Evolutionary conservation across 2,113 vertebrate genomes (phyloP), one percentile per base, ranked within the genome.

Genomic region (Jaculus jaculus): DNA sequence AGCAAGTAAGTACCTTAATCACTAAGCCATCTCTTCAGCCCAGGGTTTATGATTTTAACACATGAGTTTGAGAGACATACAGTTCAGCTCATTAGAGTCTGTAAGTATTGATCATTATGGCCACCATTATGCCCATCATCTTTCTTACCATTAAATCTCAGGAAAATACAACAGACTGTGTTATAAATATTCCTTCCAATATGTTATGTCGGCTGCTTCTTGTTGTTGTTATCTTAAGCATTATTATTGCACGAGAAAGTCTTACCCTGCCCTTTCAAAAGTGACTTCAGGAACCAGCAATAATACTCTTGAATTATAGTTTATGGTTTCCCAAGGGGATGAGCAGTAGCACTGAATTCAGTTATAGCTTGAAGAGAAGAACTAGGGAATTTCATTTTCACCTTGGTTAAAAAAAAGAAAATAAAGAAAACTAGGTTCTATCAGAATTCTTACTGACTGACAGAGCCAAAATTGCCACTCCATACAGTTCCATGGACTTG

Each of bases 311-410:
- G n/a, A 91, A 20, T 91, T 16, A 42, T 26, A 69, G 13, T 63
- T 85, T 42, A n/a, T 58, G 60, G 4, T 83, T 82, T 91, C 23
- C 23, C 21, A 75, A 17, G 7, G 69, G 54, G 34, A 85, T 20
- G 85, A n/a, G 47, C 72, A 72, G 69, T 58, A 73, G 61, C 37
- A 78, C 17, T 24, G 63, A 74, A 84, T n/a, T 88, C 58, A 88
- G 63, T 75, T 60, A 84, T 39, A 92, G 30, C 42, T 69, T 30
- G 65, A 60, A 87, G n/a, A 72, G 51, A 68, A 68, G 42, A 94
- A 32, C 20, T 39, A 58, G 54, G 23, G 65, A 34, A 13, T 74
- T 77, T 89, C 61, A 84, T 86, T 93, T 95, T 89, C n/a, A 65
- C 32, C 26, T 73, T 90, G 47, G 37, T 88, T 78, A 78, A 92